Conservation (phyloP, 2,888 invertebrate genomes). For the Ornithoptera priamus region DNA sequence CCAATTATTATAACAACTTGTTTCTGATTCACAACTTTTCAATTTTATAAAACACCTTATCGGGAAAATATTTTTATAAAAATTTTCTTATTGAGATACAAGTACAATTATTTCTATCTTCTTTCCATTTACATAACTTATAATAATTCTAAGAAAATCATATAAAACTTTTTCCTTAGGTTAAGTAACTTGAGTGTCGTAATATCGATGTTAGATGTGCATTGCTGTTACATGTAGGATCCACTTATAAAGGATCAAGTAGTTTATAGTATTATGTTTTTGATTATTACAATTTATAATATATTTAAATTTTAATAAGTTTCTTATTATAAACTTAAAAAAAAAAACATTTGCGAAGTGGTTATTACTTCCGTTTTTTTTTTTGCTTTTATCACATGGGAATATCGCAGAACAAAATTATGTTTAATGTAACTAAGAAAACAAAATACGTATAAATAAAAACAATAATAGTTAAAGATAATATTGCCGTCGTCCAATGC, state of each 20-base stretch:
- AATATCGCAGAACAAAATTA: no score
- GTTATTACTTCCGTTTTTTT: not conserved
- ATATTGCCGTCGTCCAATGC: no score
- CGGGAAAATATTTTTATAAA: slow-evolving; percentile 7
- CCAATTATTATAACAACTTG: not conserved
- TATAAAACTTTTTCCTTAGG: not conserved
- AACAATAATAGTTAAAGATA: no score
- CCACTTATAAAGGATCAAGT: not conserved
- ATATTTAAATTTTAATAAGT: not conserved
- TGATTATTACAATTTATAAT: not conserved
- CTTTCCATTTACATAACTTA: not conserved
- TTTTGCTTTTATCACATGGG: no score
- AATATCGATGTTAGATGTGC: slow-evolving; percentile 5
- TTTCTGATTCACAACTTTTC: slow-evolving; percentile 1
- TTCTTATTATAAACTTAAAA: not conserved
- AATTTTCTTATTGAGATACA: slow-evolving; percentile 1
- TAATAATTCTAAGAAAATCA: not conserved
- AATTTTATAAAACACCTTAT: not conserved
- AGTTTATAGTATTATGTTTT: not conserved
- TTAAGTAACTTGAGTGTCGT: slow-evolving; percentile 2
- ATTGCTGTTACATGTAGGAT: not conserved
- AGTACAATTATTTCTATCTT: slow-evolving; percentile 9
- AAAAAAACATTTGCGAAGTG: not conserved
- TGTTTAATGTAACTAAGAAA: no score
- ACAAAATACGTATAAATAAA: no score